Evolutionary conservation across 1,140 invertebrate genomes (phyloP).

Genomic region (Lucilia cuprina): DNA sequence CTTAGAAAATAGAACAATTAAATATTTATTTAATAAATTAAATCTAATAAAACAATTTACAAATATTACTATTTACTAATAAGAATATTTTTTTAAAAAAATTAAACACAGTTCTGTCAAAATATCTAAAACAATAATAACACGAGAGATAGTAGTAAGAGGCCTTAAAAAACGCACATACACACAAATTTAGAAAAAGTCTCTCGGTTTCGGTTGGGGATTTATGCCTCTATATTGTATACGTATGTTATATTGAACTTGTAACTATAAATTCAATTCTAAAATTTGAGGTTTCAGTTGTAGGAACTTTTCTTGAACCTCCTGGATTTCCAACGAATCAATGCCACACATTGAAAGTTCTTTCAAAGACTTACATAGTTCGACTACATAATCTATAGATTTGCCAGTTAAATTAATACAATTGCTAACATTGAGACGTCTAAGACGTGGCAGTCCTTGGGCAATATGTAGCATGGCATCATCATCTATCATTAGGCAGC

Average conservation of each 20-base stretch:
- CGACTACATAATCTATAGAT: constrained; percentile 46
- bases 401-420: constrained; percentile 45
- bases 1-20: too few relatives aligned
- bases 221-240: neutral
- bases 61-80: neutral
- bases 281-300: constrained; percentile 27
- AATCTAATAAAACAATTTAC: neutral
- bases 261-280: constrained; percentile 20
- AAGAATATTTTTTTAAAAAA: neutral
- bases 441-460: constrained; percentile 45
- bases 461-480: constrained; percentile 43
- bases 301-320: constrained; percentile 34
- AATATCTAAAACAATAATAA: neutral
- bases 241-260: constrained; percentile 1
- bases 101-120: neutral
- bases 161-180: neutral
- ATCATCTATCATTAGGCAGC: constrained; percentile 48
- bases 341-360: constrained; percentile 51
- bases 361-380: constrained; percentile 42
- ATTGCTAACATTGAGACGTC: constrained; percentile 50
- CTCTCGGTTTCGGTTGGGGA: neutral
- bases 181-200: neutral
- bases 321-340: constrained; percentile 46
- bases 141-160: neutral
- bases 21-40: too few relatives aligned